Base-by-base conservation (phyloP, 2,797 vertebrate species). In the Phoebastria nigripes region DNA sequence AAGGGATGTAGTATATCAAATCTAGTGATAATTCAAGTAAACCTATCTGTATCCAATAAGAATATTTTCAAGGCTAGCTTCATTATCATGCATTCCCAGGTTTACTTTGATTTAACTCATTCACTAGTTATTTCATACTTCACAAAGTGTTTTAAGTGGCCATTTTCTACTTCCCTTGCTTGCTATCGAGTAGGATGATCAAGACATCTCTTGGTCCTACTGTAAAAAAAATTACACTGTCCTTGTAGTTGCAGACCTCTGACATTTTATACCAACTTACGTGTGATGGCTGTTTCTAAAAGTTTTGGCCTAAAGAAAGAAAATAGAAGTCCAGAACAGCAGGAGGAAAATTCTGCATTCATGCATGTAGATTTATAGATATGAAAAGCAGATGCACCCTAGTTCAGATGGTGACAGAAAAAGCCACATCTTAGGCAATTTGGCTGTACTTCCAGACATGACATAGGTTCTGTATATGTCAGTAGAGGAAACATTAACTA, bases 381-480 rank as follows among this genome's bases (percentile, higher is more conserved):
- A 49, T 20, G 28, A 92, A 93, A 96, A 93, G 70, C 88, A 93
- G 84, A 90, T 89, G 73, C 51, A 62, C 24, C 18, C 21, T 82
- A 51, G 39, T 41, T 92, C 70, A 77, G 77, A 51, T 70, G 69
- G 31, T 88, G 85, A 81, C 72, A 90, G 56, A 37, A 72, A 47
- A 91, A 91, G 28, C 12, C 89, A 94, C 49, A 47, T 82, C 37
- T 65, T 72, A 24, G 52, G 49, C 22, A 66, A 17, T 94, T 88
- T 92, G 91, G 65, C 93, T 96, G 51, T 62, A 28, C n/a, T 91
- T 96, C 39, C 82, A 92, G 73, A 82, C 56, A 33, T 84, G 62
- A 80, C 80, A 73, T 79, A 93, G 80, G 9, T 82, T 91, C 71
- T 91, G 47, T 55, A 15, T 78, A 69, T 91, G 61, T 82, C 77